A percentile compares a stretch with the other conserved stretches of the same genome.
Conservation (phyloP, 1,140 invertebrate genomes). For the Aphaenogaster ashmeadi region DNA sequence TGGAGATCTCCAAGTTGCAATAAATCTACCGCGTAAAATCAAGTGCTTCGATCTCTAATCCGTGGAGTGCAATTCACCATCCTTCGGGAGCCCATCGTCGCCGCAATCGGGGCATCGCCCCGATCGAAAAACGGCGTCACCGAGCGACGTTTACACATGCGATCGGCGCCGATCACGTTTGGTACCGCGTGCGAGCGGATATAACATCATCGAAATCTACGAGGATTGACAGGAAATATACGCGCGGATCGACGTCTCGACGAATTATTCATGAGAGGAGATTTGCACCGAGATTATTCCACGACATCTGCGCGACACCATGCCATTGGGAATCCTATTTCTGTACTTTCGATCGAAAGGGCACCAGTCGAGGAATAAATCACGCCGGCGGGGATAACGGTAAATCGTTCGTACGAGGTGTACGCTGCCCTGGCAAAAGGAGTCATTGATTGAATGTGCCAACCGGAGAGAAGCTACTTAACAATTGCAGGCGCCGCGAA, state of each 20-base stretch:
- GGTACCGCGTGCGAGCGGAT: conserved; percentile 12
- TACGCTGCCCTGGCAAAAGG: not conserved
- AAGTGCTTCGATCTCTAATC: conserved; percentile 50
- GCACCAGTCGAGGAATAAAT: conserved; percentile 58
- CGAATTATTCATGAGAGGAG: conserved; percentile 77
- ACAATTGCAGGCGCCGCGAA: not conserved
- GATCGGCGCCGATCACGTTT: conserved; percentile 63
- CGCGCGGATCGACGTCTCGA: conserved; percentile 53
- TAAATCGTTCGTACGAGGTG: conserved; percentile 2
- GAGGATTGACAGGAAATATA: conserved; percentile 49
- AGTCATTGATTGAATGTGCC: conserved; percentile 16
- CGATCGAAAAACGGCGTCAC: not conserved
- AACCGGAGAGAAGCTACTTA: not conserved
- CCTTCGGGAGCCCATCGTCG: conserved; percentile 35
- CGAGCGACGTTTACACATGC: conserved; percentile 64
- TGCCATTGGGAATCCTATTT: conserved; percentile 65
- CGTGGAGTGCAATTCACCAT: conserved; percentile 3
- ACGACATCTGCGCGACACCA: conserved; percentile 61
- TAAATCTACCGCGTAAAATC: conserved; percentile 42
- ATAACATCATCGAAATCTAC: conserved; percentile 59
- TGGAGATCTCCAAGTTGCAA: not conserved
- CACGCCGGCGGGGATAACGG: conserved; percentile 36
- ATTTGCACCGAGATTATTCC: conserved; percentile 75
- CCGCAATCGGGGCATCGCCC: conserved; percentile 14
- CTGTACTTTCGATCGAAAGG: conserved; percentile 60